Evolutionary conservation across 2,113 vertebrate species (phyloP), one percentile per base, ranked within the genome.

Genomic region (Alethe diademata): DNA sequence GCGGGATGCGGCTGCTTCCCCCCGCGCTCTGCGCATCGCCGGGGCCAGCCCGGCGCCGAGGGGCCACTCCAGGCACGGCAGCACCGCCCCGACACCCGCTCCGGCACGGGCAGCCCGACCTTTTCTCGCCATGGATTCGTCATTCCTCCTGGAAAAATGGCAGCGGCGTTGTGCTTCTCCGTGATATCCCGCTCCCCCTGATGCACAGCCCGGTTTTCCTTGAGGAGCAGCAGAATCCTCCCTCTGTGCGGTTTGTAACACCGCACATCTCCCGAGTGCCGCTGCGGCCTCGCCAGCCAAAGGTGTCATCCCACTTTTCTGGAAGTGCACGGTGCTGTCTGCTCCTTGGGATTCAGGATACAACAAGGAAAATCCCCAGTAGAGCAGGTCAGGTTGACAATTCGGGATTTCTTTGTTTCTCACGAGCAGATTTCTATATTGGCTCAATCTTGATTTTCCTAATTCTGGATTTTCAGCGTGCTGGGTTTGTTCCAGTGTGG

Each of bases 391-490:
- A 28, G 58, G 62, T 65, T 65, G 82, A 29, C 38, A 45, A 24
- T 24, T 61, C 1, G 2, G 28, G 40, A 36, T 71, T 62, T 72
- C 56, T 57, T 29, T 42, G 25, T 9, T 78, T 74, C 78, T 57
- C 29, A 5, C 9, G 8, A 74, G 20, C 24, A 57, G n/a, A 10
- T 51, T 38, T 54, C 26, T 12, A 1, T n/a, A 10, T 43, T 8
- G 5, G 20, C 36, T 86, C 6, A 36, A 4, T 43, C 40, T 20
- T 31, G 35, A 58, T 35, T 79, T 90, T 75, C 19, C 20, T 45
- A 5, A 58, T 58, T 26, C 20, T 24, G 28, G 40, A 15, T 53
- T 22, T 78, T 60, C 14, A 18, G 6, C 0, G 0, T 2, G 0
- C 14, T 47, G 65, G 4, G 6, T 54, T 62, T 57, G 36, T 65